Evolutionary conservation across 2,797 vertebrate genomes (phyloP).

Genomic region (Myripristis murdjan): DNA sequence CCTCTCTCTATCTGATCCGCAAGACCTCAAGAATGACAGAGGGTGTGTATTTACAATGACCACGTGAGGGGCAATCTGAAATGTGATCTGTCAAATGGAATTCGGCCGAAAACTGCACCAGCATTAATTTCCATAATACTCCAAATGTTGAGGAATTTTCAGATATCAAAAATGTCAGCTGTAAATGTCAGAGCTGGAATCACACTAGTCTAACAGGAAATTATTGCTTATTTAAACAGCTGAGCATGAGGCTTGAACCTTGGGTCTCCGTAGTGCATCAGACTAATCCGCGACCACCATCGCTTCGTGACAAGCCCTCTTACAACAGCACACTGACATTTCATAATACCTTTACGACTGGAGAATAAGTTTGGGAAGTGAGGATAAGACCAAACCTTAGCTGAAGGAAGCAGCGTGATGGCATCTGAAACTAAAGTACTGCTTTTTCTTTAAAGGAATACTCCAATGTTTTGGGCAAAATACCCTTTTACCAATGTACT

Average conservation of each 20-base stretch:
- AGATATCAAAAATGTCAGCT: slow-evolving; percentile 66
- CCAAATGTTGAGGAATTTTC: slow-evolving; percentile 38
- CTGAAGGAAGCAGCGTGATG: not conserved
- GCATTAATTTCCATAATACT: slow-evolving; percentile 31
- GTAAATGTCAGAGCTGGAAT: slow-evolving; percentile 69
- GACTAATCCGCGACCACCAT: not conserved
- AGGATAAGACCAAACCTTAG: not conserved
- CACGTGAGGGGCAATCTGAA: slow-evolving; percentile 21
- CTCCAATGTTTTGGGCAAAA: too few relatives aligned
- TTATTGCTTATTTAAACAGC: slow-evolving; percentile 16
- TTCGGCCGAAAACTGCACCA: slow-evolving; percentile 7
- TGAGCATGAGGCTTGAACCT: slow-evolving; percentile 2
- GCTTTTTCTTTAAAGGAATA: too few relatives aligned
- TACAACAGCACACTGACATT: slow-evolving; percentile 49
- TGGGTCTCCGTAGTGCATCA: not conserved
- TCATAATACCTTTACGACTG: slow-evolving; percentile 47
- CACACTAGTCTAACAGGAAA: slow-evolving; percentile 31
- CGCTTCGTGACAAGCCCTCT: not conserved
- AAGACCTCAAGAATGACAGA: slow-evolving; percentile 1
- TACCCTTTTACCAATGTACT: too few relatives aligned
- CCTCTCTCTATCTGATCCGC: slow-evolving; percentile 28
- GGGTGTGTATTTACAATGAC: not conserved
- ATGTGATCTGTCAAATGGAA: slow-evolving; percentile 38
- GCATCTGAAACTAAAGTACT: not conserved
- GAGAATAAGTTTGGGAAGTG: slow-evolving; percentile 10